phyloP scores from a whole-genome alignment of 2,797 vertebrate genomes.

The Chanos chanos region DNA sequence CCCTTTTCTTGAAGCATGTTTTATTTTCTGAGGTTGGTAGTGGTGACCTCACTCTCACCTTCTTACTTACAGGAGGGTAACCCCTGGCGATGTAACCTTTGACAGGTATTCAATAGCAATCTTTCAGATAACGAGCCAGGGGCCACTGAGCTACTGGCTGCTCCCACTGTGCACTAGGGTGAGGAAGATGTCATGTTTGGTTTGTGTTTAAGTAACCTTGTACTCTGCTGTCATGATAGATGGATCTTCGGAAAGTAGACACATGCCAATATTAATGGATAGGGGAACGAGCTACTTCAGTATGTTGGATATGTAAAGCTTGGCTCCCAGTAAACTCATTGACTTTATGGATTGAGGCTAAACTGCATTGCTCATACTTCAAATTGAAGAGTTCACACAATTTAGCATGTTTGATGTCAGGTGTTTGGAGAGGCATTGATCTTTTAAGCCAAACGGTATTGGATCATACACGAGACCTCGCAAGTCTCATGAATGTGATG shows the following conservation, averaged over 20 bases:
- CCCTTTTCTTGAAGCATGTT: constrained; percentile 3
- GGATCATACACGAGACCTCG: constrained; percentile 44
- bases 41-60: constrained; percentile 64
- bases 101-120: constrained; percentile 87
- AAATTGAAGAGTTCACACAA: constrained; percentile 42
- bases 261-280: constrained; percentile 77
- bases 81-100: constrained; percentile 77
- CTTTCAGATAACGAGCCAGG: constrained; percentile 75
- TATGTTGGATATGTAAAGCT: constrained; percentile 68
- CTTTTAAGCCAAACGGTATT: constrained; percentile 46
- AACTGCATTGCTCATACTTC: constrained; percentile 28
- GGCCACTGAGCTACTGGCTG: constrained; percentile 62
- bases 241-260: constrained; percentile 74
- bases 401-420: constrained; percentile 26
- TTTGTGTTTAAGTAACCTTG: constrained; percentile 78
- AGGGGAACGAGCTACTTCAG: constrained; percentile 78
- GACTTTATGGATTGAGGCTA: constrained; percentile 29
- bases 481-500: constrained; percentile 34
- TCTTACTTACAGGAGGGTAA: constrained; percentile 60
- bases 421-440: constrained; percentile 30
- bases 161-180: constrained; percentile 55
- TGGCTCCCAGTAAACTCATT: constrained; percentile 20
- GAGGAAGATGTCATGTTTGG: constrained; percentile 76
- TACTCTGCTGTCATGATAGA: constrained; percentile 73
- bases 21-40: constrained; percentile 40